phyloP scores from a whole-genome alignment of 2,888 invertebrate species.

The Zhuqinia jingwanae region DNA sequence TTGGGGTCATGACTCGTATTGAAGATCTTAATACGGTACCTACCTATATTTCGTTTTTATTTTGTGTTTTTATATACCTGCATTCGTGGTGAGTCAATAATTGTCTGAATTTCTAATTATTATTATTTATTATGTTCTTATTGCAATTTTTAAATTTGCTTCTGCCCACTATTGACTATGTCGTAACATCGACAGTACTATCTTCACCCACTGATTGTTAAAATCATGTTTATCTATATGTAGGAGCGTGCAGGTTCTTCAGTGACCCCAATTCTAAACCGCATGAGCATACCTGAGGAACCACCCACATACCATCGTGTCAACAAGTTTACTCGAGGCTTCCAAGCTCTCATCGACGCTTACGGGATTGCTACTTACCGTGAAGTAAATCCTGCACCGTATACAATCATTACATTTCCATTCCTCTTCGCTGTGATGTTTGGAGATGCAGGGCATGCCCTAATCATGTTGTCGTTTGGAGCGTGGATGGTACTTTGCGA shows the following conservation, averaged over 20 bases:
- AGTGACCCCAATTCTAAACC: constrained; percentile 97
- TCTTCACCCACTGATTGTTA: no score
- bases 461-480: constrained; percentile 94
- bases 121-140: no score
- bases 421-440: constrained; percentile 99
- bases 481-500: constrained; percentile 98
- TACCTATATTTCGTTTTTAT: no score
- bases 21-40: constrained; percentile 97
- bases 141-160: no score
- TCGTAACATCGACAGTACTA: no score
- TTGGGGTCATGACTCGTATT: constrained; percentile 99
- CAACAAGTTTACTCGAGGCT: constrained; percentile 97
- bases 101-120: no score
- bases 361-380: constrained; percentile 89
- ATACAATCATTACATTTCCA: constrained; percentile 98
- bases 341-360: constrained; percentile 97
- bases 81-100: no score
- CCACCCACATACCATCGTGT: constrained; percentile 98
- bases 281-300: constrained; percentile 93
- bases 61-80: no score
- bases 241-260: constrained; percentile 96
- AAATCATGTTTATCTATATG: constrained; percentile 77
- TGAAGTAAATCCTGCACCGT: constrained; percentile 86
- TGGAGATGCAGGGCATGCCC: constrained; percentile 97
- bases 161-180: no score